Evolutionary conservation across 2,888 invertebrate species (phyloP).

Genomic region (Anaspis maculata): DNA sequence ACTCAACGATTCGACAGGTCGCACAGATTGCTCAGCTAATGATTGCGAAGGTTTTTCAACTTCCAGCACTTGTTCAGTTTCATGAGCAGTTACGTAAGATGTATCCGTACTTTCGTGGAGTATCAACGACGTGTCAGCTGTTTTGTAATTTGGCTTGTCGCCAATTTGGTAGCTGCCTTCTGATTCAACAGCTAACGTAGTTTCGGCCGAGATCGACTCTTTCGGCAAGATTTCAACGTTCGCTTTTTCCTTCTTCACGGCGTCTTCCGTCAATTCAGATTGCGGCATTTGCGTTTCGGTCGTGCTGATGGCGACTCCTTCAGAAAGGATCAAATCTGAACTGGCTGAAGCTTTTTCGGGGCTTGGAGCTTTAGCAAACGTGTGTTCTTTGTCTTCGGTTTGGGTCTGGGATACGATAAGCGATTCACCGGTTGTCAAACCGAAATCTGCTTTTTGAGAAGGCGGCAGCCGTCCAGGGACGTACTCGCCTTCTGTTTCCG

Average conservation of each 20-base stretch:
- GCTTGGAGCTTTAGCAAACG: conserved; percentile 41
- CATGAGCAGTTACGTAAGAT: conserved; percentile 54
- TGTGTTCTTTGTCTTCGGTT: conserved; percentile 58
- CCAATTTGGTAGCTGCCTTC: conserved; percentile 47
- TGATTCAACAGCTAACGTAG: conserved; percentile 53
- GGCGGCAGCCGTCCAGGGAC: conserved; percentile 51
- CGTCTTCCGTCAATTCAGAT: conserved; percentile 43
- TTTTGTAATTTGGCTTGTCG: conserved; percentile 40
- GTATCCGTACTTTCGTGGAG: conserved; percentile 52
- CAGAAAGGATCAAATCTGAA: conserved; percentile 45
- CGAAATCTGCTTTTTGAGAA: conserved; percentile 51
- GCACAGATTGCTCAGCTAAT: conserved; percentile 51
- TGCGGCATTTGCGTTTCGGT: conserved; percentile 61
- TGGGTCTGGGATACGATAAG: conserved; percentile 49
- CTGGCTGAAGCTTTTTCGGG: conserved; percentile 44
- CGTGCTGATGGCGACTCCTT: conserved; percentile 52
- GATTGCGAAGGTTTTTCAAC: conserved; percentile 45
- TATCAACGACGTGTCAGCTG: conserved; percentile 45
- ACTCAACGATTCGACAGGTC: conserved; percentile 51
- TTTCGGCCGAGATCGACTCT: conserved; percentile 51
- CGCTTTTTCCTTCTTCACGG: conserved; percentile 48
- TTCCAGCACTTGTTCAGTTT: conserved; percentile 53
- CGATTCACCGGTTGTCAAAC: conserved; percentile 53
- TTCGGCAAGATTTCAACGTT: conserved; percentile 53
- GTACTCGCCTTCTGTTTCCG: conserved; percentile 61